Conservation (phyloP, 2,888 invertebrate species). For the Galeopsomyia nigrocyanea region DNA sequence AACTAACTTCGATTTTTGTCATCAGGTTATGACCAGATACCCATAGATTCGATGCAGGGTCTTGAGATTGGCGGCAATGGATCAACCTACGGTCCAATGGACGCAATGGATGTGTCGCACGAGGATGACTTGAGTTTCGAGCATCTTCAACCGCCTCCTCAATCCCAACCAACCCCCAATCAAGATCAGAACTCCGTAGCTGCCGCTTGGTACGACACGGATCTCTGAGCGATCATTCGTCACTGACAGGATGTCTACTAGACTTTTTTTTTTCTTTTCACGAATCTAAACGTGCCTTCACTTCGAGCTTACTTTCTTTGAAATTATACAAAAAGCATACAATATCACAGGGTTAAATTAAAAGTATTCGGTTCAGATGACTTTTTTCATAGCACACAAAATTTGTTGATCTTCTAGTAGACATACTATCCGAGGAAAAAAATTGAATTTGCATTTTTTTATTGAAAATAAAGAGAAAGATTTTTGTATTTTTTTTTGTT, state of each 20-base stretch:
- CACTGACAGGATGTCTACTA: too few species aligned
- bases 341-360: neutral
- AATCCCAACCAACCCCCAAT: slow-evolving; percentile 70
- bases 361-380: slow-evolving; percentile 9
- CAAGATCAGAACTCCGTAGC: slow-evolving; percentile 80
- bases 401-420: too few species aligned
- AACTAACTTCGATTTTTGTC: neutral
- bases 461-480: too few species aligned
- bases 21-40: slow-evolving; percentile 96
- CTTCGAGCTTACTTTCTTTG: slow-evolving; percentile 1
- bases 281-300: too few species aligned
- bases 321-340: neutral
- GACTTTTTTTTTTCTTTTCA: too few species aligned
- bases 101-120: slow-evolving; percentile 86
- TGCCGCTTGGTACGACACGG: slow-evolving; percentile 98
- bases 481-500: too few species aligned
- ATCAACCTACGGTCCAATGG: slow-evolving; percentile 84
- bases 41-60: slow-evolving; percentile 97
- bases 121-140: slow-evolving; percentile 85
- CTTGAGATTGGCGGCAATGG: slow-evolving; percentile 88
- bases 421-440: too few species aligned
- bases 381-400: neutral
- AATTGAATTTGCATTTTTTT: too few species aligned
- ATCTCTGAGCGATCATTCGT: slow-evolving; percentile 74
- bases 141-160: slow-evolving; percentile 85